Evolutionary conservation across 2,888 invertebrate species (phyloP), one percentile per base, ranked within the genome.

Genomic region (Omphaloscelis lunosa): DNA sequence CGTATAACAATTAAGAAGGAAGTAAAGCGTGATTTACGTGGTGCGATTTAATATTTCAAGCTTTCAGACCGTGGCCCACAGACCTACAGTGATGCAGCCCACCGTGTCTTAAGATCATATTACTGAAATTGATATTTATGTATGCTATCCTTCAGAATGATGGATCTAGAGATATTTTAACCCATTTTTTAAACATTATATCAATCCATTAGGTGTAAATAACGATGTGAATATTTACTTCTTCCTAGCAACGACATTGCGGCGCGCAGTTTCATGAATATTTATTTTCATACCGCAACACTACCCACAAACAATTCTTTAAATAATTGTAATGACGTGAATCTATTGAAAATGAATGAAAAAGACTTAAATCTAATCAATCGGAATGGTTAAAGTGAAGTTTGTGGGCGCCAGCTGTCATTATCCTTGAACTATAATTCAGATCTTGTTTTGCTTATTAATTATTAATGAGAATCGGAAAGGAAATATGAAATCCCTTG

Each of bases 201-300:
- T 12, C 56, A 53, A 53, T 23, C 27, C 45, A 62, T 5, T 11
- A 51, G 11, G 3, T 45, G 45, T 29, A 51, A 27, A 59, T 65
- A 41, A 45, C 53, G 39, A 72, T 29, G 27, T 62, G 73, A 48
- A 67, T 62, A 67, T 58, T 20, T 65, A 29, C 34, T 41, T 61
- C 45, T 27, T 23, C 58, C 6, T 1, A 6, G 7, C 3, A 11
- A 9, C 29, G 63, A 41, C 29, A 45, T 11, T 5, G 34, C 1
- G 61, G 27, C 71, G 41, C 12, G n/a, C 51, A 20, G 59, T 15
- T 39, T n/a, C 79, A 90, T 92, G 89, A 90, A 92, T 92, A 92
- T 91, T 90, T 87, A 91, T 86, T 65, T 48, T 67, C 76, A 67
- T 78, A 67, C 70, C 75, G 77, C 83, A 76, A 79, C 84, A 80